phyloP scores from a whole-genome alignment of 35 echinoderm and acorn worm genomes.

The Apostichopus parvimensis region DNA sequence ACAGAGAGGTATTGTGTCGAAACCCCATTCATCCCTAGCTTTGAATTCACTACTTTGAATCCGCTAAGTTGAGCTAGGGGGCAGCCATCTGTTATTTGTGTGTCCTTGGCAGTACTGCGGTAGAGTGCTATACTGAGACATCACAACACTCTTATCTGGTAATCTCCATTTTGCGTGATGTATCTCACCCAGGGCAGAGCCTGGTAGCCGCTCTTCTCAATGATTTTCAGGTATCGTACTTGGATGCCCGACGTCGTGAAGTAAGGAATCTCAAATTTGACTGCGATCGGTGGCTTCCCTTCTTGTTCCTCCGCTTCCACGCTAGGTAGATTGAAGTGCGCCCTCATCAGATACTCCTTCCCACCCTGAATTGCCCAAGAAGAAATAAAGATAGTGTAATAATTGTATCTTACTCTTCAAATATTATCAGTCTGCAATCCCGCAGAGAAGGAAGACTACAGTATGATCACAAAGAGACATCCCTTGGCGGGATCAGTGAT shows the following conservation, averaged over 20 bases:
- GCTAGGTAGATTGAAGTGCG: constrained; percentile 98
- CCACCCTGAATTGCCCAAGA: constrained; percentile 67
- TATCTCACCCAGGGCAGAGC: constrained; percentile 98
- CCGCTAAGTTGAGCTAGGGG: no score
- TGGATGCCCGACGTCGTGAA: constrained; percentile 99
- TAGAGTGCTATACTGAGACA: background rate
- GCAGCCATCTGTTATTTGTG: no score
- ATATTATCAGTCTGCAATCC: no score
- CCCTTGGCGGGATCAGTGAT: no score
- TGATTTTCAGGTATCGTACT: constrained; percentile 99
- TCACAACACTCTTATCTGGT: constrained; percentile 89
- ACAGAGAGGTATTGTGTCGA: no score
- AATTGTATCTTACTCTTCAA: no score
- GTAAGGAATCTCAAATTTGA: constrained; percentile 99
- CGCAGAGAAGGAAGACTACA: no score
- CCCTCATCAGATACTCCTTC: constrained; percentile 98
- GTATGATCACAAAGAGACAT: no score
- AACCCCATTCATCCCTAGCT: no score
- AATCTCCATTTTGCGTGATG: constrained; percentile 99
- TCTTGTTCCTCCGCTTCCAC: constrained; percentile 89
- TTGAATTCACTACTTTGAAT: no score
- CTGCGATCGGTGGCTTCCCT: constrained; percentile 89
- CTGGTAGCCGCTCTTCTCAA: constrained; percentile 99
- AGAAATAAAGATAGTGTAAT: background rate
- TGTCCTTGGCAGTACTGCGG: background rate